Evolutionary conservation across 2,113 vertebrate genomes (phyloP).

Genomic region (Morone chrysops): DNA sequence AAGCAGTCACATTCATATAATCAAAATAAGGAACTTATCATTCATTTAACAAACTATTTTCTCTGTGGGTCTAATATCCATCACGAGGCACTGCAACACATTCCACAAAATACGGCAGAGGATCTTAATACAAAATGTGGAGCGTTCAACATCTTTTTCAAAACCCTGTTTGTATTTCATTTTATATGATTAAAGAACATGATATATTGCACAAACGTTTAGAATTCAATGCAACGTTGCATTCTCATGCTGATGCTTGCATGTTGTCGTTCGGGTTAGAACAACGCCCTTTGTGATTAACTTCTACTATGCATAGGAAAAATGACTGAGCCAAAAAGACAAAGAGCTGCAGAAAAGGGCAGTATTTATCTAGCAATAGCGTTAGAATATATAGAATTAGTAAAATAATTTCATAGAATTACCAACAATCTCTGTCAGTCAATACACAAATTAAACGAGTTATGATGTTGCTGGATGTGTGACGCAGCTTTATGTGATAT

Average conservation of each 20-base stretch:
- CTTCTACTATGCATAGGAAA: slow-evolving; percentile 55
- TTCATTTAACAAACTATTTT: slow-evolving; percentile 55
- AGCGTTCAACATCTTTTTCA: slow-evolving; percentile 20
- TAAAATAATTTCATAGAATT: slow-evolving; percentile 46
- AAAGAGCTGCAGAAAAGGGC: slow-evolving; percentile 51
- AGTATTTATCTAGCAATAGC: slow-evolving; percentile 49
- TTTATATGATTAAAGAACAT: slow-evolving; percentile 30
- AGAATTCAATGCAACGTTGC: slow-evolving; percentile 39
- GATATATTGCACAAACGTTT: slow-evolving; percentile 52
- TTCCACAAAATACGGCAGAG: slow-evolving; percentile 64
- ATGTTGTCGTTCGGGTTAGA: slow-evolving; percentile 43
- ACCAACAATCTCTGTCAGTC: slow-evolving; percentile 23
- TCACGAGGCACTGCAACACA: slow-evolving; percentile 76
- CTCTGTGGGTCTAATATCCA: slow-evolving; percentile 59
- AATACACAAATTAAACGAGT: slow-evolving; percentile 36
- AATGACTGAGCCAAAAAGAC: slow-evolving; percentile 29
- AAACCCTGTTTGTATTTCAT: slow-evolving; percentile 42
- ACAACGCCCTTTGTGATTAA: slow-evolving; percentile 7
- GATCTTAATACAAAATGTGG: slow-evolving; percentile 67
- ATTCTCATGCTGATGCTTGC: slow-evolving; percentile 57
- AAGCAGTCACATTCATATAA: slow-evolving; percentile 69
- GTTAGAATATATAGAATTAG: slow-evolving; percentile 40
- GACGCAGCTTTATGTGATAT: slow-evolving; percentile 2
- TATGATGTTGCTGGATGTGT: neutral
- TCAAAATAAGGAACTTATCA: slow-evolving; percentile 56